Percentiles rank a stretch among this genome's conserved stretches.
Conservation (phyloP, 2,888 invertebrate genomes). For the Scaptomyza polygonia region DNA sequence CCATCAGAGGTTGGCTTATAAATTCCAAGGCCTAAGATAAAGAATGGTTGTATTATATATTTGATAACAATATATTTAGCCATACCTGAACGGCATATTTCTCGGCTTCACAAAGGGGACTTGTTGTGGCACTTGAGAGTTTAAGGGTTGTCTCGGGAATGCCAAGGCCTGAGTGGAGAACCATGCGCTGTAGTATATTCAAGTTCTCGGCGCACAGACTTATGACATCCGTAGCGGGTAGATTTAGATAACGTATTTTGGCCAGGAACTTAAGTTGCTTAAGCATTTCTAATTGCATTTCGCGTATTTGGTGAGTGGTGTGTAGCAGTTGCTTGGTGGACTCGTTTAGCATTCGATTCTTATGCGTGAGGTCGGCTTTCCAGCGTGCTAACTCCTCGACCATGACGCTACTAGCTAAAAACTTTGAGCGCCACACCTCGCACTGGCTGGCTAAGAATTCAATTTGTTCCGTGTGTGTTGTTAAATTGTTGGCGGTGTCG, state of each 20-base stretch:
- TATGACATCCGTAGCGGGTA: constrained; percentile 82
- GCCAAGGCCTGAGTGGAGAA: constrained; percentile 83
- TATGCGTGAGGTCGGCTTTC: constrained; percentile 91
- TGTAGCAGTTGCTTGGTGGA: constrained; percentile 82
- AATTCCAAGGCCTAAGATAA: constrained; percentile 77
- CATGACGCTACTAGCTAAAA: constrained; percentile 96
- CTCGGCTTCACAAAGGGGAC: constrained; percentile 82
- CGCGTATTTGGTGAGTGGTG: constrained; percentile 83
- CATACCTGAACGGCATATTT: constrained; percentile 81
- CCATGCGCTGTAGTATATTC: constrained; percentile 84
- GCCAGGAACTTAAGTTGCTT: constrained; percentile 83
- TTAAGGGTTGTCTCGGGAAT: constrained; percentile 82
- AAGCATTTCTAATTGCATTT: constrained; percentile 83
- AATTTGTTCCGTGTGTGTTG: constrained; percentile 95
- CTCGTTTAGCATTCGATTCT: constrained; percentile 82
- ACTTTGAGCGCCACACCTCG: constrained; percentile 98
- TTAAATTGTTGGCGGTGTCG: constrained; percentile 93
- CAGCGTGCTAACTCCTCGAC: constrained; percentile 95
- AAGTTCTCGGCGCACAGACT: constrained; percentile 83
- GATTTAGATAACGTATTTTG: constrained; percentile 82
- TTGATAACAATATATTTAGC: background rate
- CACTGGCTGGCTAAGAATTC: constrained; percentile 97
- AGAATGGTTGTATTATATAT: too few species aligned
- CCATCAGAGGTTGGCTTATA: constrained; percentile 82
- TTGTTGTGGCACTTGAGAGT: constrained; percentile 78